These are phyloP conservation scores for Tetrao urogallus DNA, from an alignment of 2,113 vertebrate genomes.

Conservation along the genomic window DNA sequence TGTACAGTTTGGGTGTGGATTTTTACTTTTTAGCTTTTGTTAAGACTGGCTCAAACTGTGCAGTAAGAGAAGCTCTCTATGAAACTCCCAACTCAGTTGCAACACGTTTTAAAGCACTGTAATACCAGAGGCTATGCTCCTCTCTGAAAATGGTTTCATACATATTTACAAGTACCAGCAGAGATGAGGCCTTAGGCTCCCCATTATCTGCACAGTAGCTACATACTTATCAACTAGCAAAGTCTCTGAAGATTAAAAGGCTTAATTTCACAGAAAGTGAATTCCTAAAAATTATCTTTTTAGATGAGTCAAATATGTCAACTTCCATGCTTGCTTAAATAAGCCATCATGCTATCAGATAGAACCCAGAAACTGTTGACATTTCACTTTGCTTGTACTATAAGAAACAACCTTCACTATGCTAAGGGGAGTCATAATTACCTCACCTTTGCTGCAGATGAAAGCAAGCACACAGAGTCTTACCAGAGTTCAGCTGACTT, in stretches of 20 bases:
- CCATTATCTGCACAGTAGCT: background rate
- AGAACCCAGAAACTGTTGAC: background rate
- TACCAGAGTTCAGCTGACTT: conserved; percentile 31
- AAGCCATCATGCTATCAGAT: background rate
- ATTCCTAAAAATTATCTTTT: background rate
- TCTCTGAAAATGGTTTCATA: background rate
- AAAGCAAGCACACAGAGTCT: conserved; percentile 12
- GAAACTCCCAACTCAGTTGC: background rate
- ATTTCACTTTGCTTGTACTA: background rate
- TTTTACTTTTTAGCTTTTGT: background rate
- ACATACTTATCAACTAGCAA: background rate
- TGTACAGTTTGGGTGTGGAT: background rate
- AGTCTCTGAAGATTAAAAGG: background rate
- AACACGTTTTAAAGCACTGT: conserved; percentile 5
- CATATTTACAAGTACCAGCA: background rate
- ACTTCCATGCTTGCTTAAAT: background rate
- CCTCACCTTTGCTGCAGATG: conserved; percentile 1
- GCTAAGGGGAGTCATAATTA: background rate
- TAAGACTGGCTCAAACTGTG: background rate
- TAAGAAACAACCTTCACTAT: background rate
- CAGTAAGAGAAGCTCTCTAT: background rate
- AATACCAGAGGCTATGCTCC: conserved; percentile 4
- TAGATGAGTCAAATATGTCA: background rate
- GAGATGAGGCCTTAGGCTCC: background rate
- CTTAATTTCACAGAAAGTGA: background rate